phyloP scores from a whole-genome alignment of 2,113 vertebrate species.

The Rostratula benghalensis region DNA sequence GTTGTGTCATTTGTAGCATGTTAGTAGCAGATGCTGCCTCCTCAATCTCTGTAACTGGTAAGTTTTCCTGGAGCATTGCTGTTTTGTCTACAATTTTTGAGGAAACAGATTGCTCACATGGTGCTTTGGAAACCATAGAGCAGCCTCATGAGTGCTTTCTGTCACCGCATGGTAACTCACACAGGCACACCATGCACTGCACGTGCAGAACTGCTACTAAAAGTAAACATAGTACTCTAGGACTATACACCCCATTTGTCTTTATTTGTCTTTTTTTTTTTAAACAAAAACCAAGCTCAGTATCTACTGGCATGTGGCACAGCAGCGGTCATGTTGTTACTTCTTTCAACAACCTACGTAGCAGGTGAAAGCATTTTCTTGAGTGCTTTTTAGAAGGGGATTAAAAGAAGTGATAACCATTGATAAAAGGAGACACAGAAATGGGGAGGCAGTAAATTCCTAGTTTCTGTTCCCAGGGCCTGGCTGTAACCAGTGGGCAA shows the following conservation, averaged over 20 bases:
- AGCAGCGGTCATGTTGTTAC: neutral
- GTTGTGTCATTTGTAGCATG: neutral
- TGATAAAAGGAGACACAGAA: neutral
- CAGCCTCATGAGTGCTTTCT: neutral
- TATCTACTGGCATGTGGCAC: neutral
- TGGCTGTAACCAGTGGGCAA: neutral
- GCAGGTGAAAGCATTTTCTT: neutral
- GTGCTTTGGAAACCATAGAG: neutral
- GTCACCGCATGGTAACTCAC: neutral
- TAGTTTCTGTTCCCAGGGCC: neutral
- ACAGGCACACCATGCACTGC: accelerated
- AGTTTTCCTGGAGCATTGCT: neutral
- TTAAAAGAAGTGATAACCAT: neutral
- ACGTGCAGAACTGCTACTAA: neutral
- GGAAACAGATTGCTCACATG: neutral
- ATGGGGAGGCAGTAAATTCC: neutral
- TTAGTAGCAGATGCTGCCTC: neutral
- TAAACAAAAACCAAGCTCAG: neutral
- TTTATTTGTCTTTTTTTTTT: neutral
- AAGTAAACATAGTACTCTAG: neutral
- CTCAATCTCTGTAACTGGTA: neutral
- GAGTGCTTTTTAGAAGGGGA: neutral
- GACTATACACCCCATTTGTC: neutral
- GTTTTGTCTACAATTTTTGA: neutral
- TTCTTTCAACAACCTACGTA: neutral